Base-by-base conservation (phyloP, 2,888 invertebrate genomes). In the Timandra comae region DNA sequence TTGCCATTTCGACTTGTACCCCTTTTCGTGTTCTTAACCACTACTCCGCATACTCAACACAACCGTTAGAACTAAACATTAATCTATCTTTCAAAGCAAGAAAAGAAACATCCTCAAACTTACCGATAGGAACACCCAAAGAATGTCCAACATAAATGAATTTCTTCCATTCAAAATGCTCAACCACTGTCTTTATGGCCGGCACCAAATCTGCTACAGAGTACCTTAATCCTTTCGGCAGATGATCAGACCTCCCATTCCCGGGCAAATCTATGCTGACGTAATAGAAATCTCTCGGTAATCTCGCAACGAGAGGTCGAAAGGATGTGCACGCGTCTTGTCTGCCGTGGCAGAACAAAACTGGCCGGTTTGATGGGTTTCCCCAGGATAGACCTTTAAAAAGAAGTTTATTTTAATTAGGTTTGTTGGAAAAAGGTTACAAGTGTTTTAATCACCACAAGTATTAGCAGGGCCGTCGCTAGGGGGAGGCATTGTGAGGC, bases 311-410 rank as follows among this genome's bases (percentile, higher is more conserved):
- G 1, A 91, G 58, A 0, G 80, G 73, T 21, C 90, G 87, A 57
- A 89, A 91, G 0, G 86, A 71, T 0, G 89, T 88, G 29, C 87
- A 84, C 33, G 89, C 88, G 52, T 90, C 90, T 52, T 87, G 71
- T 53, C 88, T 79, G 0, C 91, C 91, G 49, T 90, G 90, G 21
- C 88, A 66, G 1, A 88, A 73, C 1, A 91, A 53, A 0, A 90
- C 77, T 2, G 88, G 84, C 0, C 84, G 78, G 22, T 80, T 68
- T 2, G 66, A 50, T 6, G 75, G 62, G 7, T 81, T 66, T 2
- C 90, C 90, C 90, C 90, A 91, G 31, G 87, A 62, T 61, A 89
- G 73, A 1, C 77, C 90, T 90, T 63, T 7, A 71, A n/a, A n/a
- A n/a, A n/a, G n/a, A n/a, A n/a, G n/a, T 16, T 9, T 7, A 11